A percentile compares a stretch with the other conserved stretches of the same genome.
Evolutionary conservation across 1,140 invertebrate genomes (phyloP).

Genomic region (Periplaneta americana): DNA sequence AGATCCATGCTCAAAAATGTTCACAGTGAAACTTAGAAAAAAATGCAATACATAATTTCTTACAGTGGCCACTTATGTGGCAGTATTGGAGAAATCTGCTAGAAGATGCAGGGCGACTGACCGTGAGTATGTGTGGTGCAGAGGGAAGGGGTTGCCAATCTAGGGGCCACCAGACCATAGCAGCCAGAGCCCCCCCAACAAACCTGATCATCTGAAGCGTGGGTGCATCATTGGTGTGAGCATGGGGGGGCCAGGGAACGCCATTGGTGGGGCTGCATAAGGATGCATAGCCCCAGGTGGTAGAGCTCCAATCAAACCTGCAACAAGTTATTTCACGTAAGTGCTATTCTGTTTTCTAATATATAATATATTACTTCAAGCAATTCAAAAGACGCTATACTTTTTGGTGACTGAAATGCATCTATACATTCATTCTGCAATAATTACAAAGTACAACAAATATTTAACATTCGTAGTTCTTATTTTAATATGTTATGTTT

Average conservation of each 20-base stretch:
- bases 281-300: constrained; percentile 57
- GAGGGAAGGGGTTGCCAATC: background rate
- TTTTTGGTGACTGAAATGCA: background rate
- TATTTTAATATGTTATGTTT: no score
- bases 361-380: background rate
- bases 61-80: background rate
- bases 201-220: constrained; percentile 67
- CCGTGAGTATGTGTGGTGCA: background rate
- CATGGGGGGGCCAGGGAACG: constrained; percentile 53
- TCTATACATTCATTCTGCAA: background rate
- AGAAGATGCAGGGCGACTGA: background rate
- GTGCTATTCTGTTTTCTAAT: background rate
- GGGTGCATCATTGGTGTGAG: constrained; percentile 65
- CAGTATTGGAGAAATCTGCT: background rate
- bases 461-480: no score
- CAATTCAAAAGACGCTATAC: no score
- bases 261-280: constrained; percentile 51
- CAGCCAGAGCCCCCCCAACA: constrained; percentile 21
- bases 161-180: constrained; percentile 14
- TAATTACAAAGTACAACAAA: background rate
- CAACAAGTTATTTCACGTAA: constrained; percentile 25
- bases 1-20: constrained; percentile 3
- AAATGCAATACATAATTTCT: constrained; percentile 1
- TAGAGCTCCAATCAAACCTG: constrained; percentile 61
- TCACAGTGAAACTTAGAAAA: background rate